phyloP scores from a whole-genome alignment of 2,888 invertebrate genomes.

The Limnephilus rhombicus region DNA sequence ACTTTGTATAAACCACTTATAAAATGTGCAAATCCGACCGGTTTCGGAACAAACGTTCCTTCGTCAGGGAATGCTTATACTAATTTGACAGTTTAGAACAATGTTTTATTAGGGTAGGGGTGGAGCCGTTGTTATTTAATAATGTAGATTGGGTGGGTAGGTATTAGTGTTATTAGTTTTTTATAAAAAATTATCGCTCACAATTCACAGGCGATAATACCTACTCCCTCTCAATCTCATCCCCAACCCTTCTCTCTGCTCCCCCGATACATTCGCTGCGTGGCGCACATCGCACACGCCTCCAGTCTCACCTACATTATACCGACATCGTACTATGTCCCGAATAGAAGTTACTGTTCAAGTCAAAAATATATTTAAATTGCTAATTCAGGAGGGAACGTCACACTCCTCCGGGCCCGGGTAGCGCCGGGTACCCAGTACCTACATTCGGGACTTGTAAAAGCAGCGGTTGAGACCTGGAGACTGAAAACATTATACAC shows the following conservation, averaged over 20 bases:
- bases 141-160: no score
- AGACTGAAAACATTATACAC: conserved; percentile 46
- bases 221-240: background rate
- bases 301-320: background rate
- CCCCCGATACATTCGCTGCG: conserved; percentile 20
- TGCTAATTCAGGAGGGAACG: conserved; percentile 61
- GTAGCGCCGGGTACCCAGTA: no score
- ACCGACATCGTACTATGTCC: background rate
- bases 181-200: background rate
- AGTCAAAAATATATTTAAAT: conserved; percentile 65
- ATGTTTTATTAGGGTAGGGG: no score
- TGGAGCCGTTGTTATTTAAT: no score
- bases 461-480: conserved; percentile 62
- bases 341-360: conserved; percentile 11
- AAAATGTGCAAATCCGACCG: no score
- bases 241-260: background rate
- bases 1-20: no score
- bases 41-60: no score
- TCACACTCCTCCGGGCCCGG: conserved; percentile 48
- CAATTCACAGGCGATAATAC: background rate
- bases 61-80: no score
- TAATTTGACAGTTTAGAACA: no score
- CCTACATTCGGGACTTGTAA: conserved; percentile 42
- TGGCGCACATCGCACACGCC: background rate
- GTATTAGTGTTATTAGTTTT: no score